phyloP scores from a whole-genome alignment of 2,113 vertebrate species.

The Eonycteris spelaea region DNA sequence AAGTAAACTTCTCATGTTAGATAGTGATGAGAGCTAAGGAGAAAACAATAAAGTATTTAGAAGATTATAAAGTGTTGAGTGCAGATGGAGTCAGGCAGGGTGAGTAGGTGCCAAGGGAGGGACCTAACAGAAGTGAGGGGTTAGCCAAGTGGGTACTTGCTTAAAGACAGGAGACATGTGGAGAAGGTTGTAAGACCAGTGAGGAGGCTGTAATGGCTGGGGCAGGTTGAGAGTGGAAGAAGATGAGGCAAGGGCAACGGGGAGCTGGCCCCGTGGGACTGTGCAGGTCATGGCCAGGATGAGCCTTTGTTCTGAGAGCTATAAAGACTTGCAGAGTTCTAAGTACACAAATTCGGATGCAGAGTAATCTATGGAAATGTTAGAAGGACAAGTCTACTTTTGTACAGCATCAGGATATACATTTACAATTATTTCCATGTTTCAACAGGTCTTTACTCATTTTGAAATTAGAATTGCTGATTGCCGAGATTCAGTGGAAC shows the following conservation, averaged over 20 bases:
- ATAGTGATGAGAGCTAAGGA: not conserved
- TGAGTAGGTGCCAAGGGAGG: not conserved
- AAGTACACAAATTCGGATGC: not conserved
- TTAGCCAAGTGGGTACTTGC: not conserved
- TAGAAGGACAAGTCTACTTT: not conserved
- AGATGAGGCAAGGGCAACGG: not conserved
- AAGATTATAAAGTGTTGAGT: not conserved
- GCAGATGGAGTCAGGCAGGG: not conserved
- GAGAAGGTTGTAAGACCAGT: not conserved
- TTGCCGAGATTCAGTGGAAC: not conserved
- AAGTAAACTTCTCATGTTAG: not conserved
- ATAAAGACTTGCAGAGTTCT: not conserved
- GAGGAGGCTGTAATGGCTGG: not conserved
- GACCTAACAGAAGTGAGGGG: not conserved
- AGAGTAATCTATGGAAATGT: not conserved
- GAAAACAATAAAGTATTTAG: not conserved
- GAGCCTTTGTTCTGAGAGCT: not conserved
- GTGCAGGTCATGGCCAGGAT: not conserved
- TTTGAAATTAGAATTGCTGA: not conserved
- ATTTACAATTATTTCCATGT: not conserved
- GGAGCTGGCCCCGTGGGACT: too few species aligned
- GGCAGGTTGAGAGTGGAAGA: not conserved
- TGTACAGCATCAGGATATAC: not conserved
- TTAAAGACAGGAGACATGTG: not conserved
- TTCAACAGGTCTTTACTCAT: not conserved